Evolutionary conservation across 2,797 vertebrate species (phyloP), one percentile per base, ranked within the genome.

Genomic region (Gymnothorax javanicus): DNA sequence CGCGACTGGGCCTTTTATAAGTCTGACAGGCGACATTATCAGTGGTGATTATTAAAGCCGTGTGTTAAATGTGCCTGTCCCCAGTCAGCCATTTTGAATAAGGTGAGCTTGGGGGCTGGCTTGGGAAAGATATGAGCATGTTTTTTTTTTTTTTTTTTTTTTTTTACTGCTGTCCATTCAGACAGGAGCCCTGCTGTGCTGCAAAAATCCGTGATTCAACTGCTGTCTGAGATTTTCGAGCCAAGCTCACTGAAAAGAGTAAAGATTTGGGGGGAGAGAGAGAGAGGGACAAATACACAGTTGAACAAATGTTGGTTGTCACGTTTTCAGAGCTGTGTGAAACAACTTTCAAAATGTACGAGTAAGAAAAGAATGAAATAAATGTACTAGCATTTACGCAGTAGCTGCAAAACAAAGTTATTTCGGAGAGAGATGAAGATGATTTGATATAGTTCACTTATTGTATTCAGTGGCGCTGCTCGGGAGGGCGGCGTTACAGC

Each of bases 401-500:
- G 15, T 6, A 59, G 62, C 62, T 25, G 62, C 62, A 67, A 12
- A 62, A 20, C 60, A 67, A 7, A 64, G 62, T 23, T 64, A 64
- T n/a, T 64, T 64, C 20, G n/a, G 62, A 67, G 62, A 64, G 62
- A 67, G 5, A 67, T 3, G 2, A 20, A 62, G 60, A 8, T 60
- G 67, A 27, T 84, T 87, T 67, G 27, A 11, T 17, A 23, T 58
- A 17, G 59, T 33, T 82, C 52, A n/a, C 27, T 43, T 43, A 64
- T 43, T 81, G 20, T 52, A 59, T 43, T 87, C 82, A 43, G 4
- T 23, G 52, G 82, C 20, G 33, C 56, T 60, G 84, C 17, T 20
- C 52, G 25, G 13, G 81, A 82, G 15, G 84, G 58, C 67, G 91
- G 91, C 87, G 86, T 90, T 90, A 90, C 89, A 89, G 93, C 93